Evolutionary conservation across 2,113 vertebrate species (phyloP), one percentile per base, ranked within the genome.

Genomic region (Aptenodytes forsteri): DNA sequence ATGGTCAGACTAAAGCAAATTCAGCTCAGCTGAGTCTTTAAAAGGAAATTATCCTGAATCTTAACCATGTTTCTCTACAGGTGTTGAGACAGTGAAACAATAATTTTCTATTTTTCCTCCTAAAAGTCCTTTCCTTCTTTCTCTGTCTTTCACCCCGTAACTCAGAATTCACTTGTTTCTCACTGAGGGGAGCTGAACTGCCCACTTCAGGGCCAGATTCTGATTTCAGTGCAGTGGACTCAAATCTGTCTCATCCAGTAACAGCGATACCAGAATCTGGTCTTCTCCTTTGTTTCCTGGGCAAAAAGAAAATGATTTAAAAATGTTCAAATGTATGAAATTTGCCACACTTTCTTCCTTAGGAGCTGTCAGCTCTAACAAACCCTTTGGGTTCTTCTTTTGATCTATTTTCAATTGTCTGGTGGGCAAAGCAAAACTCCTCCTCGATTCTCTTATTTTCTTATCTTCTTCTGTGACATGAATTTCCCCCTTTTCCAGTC

Each of bases 301-400:
- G 67, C 80, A 83, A 75, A 76, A 91, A 56, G 70, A 83, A 66
- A 86, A 77, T 46, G 3, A 55, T 94, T 89, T 83, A 26, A 46
- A 87, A 95, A 90, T 34, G 11, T 94, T 73, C 73, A 72, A 94
- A 83, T 58, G 80, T 87, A 91, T 87, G 80, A 93, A 97, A 96
- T 89, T 96, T 89, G 95, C 91, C 93, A 94, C 97, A 92, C 67
- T 94, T 97, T 91, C 86, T 77, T 93, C 75, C 79, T 90, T 62
- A 85, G 83, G 75, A 97, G 85, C 89, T 95, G 90, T 92, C 96
- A 95, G 96, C 84, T 96, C 91, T 72, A 85, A 97, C 59, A 89
- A 94, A 92, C 93, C 95, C 97, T 89, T 95, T 95, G 94, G 93
- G 86, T 96, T 96, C 95, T 61, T 92, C 79, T 91, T 97, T 97